phyloP scores from a whole-genome alignment of 1,140 invertebrate genomes.

The Drosophila elegans region DNA sequence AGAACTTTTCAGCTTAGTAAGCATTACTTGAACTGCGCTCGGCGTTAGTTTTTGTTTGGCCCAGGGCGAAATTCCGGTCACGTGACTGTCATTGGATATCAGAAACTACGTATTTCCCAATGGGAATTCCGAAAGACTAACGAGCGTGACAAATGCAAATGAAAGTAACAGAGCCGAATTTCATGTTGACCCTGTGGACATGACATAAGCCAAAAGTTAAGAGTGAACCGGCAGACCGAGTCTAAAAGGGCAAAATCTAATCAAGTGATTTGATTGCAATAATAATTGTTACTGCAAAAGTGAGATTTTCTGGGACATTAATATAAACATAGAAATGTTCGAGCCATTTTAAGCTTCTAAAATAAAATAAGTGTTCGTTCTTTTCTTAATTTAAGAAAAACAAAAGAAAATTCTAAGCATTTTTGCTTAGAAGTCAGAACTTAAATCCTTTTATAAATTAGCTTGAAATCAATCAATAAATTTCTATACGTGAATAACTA shows the following conservation, averaged over 20 bases:
- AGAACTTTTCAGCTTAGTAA: constrained; percentile 17
- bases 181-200: constrained; percentile 47
- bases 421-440: too few species aligned
- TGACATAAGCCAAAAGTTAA: constrained; percentile 13
- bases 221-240: background rate
- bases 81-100: constrained; percentile 67
- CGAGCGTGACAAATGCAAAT: constrained; percentile 76
- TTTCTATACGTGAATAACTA: too few species aligned
- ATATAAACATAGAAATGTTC: too few species aligned
- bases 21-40: constrained; percentile 15
- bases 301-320: background rate
- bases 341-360: too few species aligned
- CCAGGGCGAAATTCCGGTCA: constrained; percentile 49
- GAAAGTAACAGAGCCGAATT: constrained; percentile 29
- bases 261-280: constrained; percentile 42
- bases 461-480: too few species aligned
- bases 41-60: constrained; percentile 4
- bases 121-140: constrained; percentile 65
- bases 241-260: constrained; percentile 25
- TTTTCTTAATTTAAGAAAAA: background rate
- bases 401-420: too few species aligned
- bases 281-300: constrained; percentile 13
- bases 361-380: too few species aligned
- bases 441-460: too few species aligned
- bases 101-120: constrained; percentile 51